Evolutionary conservation across 2,888 invertebrate species (phyloP).

Genomic region (Danaus chrysippus): DNA sequence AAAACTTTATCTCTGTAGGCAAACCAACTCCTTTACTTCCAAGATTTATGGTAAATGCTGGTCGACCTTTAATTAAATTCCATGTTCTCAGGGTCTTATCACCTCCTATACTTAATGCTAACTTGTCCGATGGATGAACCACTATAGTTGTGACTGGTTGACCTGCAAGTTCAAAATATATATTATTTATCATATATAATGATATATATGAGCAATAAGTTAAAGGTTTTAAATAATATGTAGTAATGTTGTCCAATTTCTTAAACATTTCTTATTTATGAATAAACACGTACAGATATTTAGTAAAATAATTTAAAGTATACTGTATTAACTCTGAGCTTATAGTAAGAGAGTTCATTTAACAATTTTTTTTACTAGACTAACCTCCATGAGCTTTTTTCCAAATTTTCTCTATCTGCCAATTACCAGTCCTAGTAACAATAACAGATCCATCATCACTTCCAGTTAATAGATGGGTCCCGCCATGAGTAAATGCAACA

Average conservation of each 20-base stretch:
- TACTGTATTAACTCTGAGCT: too few species aligned
- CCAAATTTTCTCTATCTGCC: constrained; percentile 92
- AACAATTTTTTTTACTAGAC: constrained; percentile 7
- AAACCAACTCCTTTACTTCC: constrained; percentile 80
- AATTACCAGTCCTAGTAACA: constrained; percentile 89
- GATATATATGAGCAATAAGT: too few species aligned
- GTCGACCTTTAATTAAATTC: constrained; percentile 95
- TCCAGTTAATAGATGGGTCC: constrained; percentile 88
- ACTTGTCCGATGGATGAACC: constrained; percentile 93
- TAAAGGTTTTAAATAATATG: too few species aligned
- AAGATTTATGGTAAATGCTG: constrained; percentile 93
- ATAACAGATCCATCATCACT: constrained; percentile 92
- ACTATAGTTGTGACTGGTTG: constrained; percentile 85
- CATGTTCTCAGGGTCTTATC: constrained; percentile 93
- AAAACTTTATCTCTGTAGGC: constrained; percentile 82
- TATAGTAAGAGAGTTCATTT: not conserved
- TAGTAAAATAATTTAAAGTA: too few species aligned
- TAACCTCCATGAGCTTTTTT: constrained; percentile 88
- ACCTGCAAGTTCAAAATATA: constrained; percentile 48
- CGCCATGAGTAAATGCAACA: constrained; percentile 86
- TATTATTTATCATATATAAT: constrained; percentile 28
- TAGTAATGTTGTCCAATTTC: too few species aligned
- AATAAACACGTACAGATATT: too few species aligned
- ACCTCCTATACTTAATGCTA: constrained; percentile 91
- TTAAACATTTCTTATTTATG: too few species aligned